These are phyloP conservation scores for Phortica variegata DNA, from an alignment of 1,140 invertebrate species.

Conservation along the genomic window DNA sequence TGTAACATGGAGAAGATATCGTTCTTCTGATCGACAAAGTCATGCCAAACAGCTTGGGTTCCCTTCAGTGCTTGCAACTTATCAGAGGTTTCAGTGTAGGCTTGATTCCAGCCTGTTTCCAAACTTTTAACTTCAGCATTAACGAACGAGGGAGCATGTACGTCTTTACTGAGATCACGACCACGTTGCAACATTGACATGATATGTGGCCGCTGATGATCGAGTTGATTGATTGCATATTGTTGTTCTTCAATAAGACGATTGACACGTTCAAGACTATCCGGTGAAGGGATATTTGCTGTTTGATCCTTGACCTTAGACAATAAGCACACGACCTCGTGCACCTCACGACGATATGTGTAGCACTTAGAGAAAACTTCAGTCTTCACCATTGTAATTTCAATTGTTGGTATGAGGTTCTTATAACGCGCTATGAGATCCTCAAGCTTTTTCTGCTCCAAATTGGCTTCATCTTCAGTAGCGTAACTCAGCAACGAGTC, in stretches of 20 bases:
- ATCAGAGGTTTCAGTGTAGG: conserved; percentile 80
- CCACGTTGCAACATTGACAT: conserved; percentile 88
- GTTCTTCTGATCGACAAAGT: conserved; percentile 81
- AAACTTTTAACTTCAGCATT: conserved; percentile 78
- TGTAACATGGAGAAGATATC: conserved; percentile 78
- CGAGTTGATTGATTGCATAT: conserved; percentile 75
- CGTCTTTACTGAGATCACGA: conserved; percentile 82
- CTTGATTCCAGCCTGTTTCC: conserved; percentile 84
- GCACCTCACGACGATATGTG: conserved; percentile 83
- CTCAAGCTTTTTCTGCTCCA: conserved; percentile 80
- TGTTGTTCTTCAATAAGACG: conserved; percentile 78
- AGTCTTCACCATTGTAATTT: conserved; percentile 88
- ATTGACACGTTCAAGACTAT: conserved; percentile 73
- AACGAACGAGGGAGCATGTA: conserved; percentile 83
- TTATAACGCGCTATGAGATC: conserved; percentile 83
- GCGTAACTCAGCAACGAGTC: conserved; percentile 82
- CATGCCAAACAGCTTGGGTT: conserved; percentile 82
- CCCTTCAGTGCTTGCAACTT: conserved; percentile 80
- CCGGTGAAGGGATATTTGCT: conserved; percentile 64
- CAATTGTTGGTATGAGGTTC: conserved; percentile 86
- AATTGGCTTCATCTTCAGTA: conserved; percentile 72
- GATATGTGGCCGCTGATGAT: conserved; percentile 81
- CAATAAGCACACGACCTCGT: conserved; percentile 76
- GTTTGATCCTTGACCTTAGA: conserved; percentile 74
- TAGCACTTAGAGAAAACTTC: conserved; percentile 91